Percentiles rank a stretch among this genome's conserved stretches.
These are phyloP conservation scores for Xyrauchen texanus DNA, from an alignment of 2,113 vertebrate species.

Conservation along the genomic window DNA sequence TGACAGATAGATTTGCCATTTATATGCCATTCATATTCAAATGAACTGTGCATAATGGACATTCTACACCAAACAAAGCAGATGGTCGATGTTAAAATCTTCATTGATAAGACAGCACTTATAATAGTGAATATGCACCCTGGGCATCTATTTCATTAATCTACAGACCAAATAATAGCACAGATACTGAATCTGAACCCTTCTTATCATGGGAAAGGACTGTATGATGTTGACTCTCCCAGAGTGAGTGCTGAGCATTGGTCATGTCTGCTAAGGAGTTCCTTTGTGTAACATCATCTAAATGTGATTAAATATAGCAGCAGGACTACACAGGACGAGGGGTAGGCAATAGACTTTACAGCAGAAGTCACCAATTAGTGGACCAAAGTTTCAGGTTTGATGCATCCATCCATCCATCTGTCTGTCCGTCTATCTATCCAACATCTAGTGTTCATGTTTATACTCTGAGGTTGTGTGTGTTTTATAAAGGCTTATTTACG, in stretches of 20 bases:
- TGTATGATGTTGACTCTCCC: slow-evolving; percentile 1
- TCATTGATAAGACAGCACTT: not conserved
- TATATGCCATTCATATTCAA: slow-evolving; percentile 13
- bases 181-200: not conserved
- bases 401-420: too few relatives aligned
- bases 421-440: too few relatives aligned
- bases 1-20: slow-evolving; percentile 10
- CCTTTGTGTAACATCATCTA: not conserved
- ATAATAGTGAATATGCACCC: not conserved
- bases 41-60: slow-evolving; percentile 1
- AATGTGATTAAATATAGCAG: not conserved
- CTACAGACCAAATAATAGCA: not conserved
- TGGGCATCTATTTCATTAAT: not conserved
- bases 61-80: not conserved
- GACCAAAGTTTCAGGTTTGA: too few relatives aligned
- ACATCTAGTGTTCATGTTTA: slow-evolving; percentile 14
- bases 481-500: slow-evolving; percentile 40
- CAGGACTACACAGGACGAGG: not conserved
- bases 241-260: not conserved
- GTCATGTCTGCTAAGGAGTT: not conserved
- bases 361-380: slow-evolving; percentile 3
- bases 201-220: slow-evolving; percentile 2
- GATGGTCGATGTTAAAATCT: not conserved
- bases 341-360: not conserved
- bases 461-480: slow-evolving; percentile 15